These are phyloP conservation scores for Podilymbus podiceps DNA, from an alignment of 2,113 vertebrate genomes.

Conservation along the genomic window DNA sequence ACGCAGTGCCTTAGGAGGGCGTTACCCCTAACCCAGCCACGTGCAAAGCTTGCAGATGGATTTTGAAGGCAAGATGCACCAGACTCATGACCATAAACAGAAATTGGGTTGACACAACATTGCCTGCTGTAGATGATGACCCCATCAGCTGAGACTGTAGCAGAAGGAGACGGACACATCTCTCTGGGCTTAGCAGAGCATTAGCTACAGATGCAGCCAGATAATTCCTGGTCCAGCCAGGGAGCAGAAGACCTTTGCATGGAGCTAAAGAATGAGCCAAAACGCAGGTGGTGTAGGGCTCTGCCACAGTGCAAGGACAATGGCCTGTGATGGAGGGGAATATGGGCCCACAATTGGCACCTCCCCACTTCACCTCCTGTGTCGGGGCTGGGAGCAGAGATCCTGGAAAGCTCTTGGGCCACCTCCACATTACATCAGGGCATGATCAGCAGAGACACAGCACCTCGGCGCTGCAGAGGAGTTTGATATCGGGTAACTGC, in stretches of 20 bases:
- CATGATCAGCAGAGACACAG: background rate
- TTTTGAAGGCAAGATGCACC: background rate
- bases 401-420: background rate
- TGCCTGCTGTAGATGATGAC: background rate
- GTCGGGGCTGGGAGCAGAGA: background rate
- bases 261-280: background rate
- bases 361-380: accelerated
- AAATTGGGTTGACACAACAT: background rate
- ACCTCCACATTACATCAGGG: background rate
- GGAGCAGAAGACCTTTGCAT: background rate
- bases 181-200: background rate
- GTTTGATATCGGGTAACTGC: accelerated
- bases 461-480: accelerated
- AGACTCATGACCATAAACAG: background rate
- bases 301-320: background rate
- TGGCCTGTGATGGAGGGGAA: background rate
- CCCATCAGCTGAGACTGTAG: background rate
- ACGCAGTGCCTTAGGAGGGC: accelerated
- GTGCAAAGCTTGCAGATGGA: background rate
- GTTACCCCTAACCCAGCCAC: background rate
- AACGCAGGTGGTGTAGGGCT: accelerated
- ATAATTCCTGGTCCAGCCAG: background rate
- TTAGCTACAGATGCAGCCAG: background rate
- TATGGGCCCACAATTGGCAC: accelerated
- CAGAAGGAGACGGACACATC: background rate